Evolutionary conservation across 2,113 vertebrate genomes (phyloP).

Genomic region (Ceyx melanurus): DNA sequence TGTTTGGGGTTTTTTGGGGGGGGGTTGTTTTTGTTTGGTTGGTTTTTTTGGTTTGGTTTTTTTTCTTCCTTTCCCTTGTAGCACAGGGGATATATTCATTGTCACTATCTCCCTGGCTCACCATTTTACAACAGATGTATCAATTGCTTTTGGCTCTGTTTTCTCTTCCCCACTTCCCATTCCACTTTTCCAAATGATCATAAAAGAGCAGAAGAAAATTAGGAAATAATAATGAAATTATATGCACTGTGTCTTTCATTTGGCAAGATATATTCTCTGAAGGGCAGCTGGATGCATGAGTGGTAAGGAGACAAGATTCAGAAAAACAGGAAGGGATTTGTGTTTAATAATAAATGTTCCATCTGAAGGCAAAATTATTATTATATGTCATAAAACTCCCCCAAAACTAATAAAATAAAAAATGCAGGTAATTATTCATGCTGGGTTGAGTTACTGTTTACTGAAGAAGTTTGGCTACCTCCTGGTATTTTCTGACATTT

Average conservation of each 20-base stretch:
- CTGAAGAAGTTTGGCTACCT: not conserved
- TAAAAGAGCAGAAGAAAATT: conserved; percentile 37
- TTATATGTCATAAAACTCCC: not conserved
- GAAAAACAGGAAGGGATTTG: conserved; percentile 20
- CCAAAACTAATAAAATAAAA: conserved; percentile 32
- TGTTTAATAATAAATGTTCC: conserved; percentile 43
- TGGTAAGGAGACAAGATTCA: conserved; percentile 37
- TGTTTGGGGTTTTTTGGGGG: not conserved
- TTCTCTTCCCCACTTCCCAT: not conserved
- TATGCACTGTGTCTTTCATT: not conserved
- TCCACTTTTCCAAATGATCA: conserved; percentile 7
- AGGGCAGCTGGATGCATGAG: conserved; percentile 10
- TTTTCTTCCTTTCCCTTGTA: not conserved
- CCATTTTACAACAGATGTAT: not conserved
- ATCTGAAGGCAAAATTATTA: conserved; percentile 39
- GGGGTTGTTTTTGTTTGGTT: too few relatives aligned
- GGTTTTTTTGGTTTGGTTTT: not conserved
- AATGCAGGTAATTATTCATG: conserved; percentile 7
- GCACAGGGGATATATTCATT: not conserved
- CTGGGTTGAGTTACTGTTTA: conserved; percentile 15
- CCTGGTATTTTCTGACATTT: conserved; percentile 30
- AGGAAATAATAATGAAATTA: conserved; percentile 27
- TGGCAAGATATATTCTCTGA: conserved; percentile 40
- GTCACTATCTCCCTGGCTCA: not conserved
- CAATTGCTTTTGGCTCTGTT: not conserved